Conservation (phyloP, 1,140 invertebrate genomes). For the Rhyzopertha dominica region DNA sequence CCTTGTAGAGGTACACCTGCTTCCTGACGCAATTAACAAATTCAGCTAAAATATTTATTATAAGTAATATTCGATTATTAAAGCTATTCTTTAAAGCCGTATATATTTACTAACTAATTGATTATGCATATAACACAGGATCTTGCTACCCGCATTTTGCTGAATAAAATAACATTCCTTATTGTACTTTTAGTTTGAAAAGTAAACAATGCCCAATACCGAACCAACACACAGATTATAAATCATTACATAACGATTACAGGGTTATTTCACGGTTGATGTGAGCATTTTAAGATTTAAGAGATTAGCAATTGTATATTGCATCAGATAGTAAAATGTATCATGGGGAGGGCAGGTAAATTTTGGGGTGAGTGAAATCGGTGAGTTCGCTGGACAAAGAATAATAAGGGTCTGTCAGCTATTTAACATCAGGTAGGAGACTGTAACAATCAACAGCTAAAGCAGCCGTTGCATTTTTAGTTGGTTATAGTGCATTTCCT, state of each 20-base stretch:
- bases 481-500: not conserved
- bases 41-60: too few species aligned
- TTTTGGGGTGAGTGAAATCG: not conserved
- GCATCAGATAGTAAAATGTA: conserved; percentile 12
- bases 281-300: conserved; percentile 18
- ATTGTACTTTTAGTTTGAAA: too few species aligned
- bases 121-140: too few species aligned
- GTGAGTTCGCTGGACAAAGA: conserved; percentile 5
- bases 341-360: not conserved
- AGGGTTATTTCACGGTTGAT: conserved; percentile 21
- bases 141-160: too few species aligned
- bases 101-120: too few species aligned
- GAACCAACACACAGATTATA: conserved; percentile 7
- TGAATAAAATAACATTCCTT: too few species aligned
- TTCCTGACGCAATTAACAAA: too few species aligned
- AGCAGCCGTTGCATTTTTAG: not conserved
- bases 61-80: too few species aligned
- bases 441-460: not conserved
- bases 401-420: not conserved
- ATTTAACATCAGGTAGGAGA: not conserved
- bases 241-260: conserved; percentile 18
- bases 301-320: conserved; percentile 16
- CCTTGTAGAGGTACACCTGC: too few species aligned
- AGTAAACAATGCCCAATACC: too few species aligned
- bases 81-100: too few species aligned